Base-by-base conservation (phyloP, 2,797 vertebrate genomes). In the Phataginus tetradactyla region DNA sequence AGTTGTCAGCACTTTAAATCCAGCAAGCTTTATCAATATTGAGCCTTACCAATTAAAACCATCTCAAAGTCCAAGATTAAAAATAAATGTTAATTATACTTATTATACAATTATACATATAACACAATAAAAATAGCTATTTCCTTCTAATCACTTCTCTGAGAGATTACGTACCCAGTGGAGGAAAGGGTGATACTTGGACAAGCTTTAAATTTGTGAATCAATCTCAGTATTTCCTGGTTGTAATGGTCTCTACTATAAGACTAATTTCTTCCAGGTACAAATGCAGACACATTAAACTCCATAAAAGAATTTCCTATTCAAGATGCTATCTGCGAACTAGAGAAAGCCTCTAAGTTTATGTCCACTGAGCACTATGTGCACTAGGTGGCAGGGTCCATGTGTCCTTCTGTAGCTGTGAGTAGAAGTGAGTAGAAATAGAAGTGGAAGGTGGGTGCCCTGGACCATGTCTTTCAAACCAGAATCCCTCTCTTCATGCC, bases 141-240 rank as follows among this genome's bases (percentile, higher is more conserved):
- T 83, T 86, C 4, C 81, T 90, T 86, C 68, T 61, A 63, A 13
- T 69, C 34, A 83, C 4, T 94, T 21, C 71, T 77, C 68, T 71
- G 27, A 87, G 45, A 45, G 45, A 29, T 6, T 4, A 5, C 17
- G 42, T 77, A 42, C 23, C 12, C 66, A 72, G 27, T 39, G 23
- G 0, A 57, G 1, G 9, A 79, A 74, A 49, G 8, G 5, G 63
- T 1, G 53, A 15, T 34, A 37, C 49, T n/a, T 61, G 10, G 3
- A n/a, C 11, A 53, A 78, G 10, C 27, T 83, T 78, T 66, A 64
- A 32, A 49, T 89, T 61, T 74, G 34, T 80, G 17, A 66, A 64
- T 74, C 64, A 74, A 49, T 74, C 64, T 79, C 39, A 86, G 17
- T 42, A 37, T 90, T 66, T n/a, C 10, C 14, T 85, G 17, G 7